Evolutionary conservation across 2,888 invertebrate genomes (phyloP).

Genomic region (Aproaerema taeniolella): DNA sequence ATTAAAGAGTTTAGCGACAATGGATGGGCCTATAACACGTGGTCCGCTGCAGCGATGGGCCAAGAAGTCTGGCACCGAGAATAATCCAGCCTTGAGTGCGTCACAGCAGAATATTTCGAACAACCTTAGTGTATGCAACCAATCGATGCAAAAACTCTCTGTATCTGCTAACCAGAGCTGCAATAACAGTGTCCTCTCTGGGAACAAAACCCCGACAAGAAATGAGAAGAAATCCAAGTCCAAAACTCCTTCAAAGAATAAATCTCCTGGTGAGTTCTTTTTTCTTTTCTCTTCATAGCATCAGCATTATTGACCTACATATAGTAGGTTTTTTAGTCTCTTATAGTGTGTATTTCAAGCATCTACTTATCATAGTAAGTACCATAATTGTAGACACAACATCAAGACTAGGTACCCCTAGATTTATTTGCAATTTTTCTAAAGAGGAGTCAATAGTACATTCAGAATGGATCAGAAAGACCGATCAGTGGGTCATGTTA

Average conservation of each 20-base stretch:
- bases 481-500: too few species aligned
- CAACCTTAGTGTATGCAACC: constrained; percentile 79
- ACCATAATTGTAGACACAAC: too few species aligned
- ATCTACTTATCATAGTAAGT: too few species aligned
- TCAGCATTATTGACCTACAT: background rate
- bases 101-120: constrained; percentile 67
- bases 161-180: constrained; percentile 77
- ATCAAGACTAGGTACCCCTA: too few species aligned
- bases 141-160: constrained; percentile 80
- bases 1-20: constrained; percentile 84
- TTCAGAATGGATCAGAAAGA: too few species aligned
- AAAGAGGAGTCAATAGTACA: too few species aligned
- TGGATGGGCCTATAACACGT: constrained; percentile 88
- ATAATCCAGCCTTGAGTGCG: constrained; percentile 58
- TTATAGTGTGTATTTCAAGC: background rate
- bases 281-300: too few species aligned
- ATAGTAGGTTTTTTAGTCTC: too few species aligned
- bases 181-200: constrained; percentile 69
- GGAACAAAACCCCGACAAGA: constrained; percentile 76
- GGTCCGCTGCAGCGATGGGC: constrained; percentile 89
- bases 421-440: too few species aligned
- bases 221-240: constrained; percentile 76
- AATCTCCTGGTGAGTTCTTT: constrained; percentile 77
- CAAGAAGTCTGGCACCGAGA: constrained; percentile 82
- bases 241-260: constrained; percentile 81